These are phyloP conservation scores for Meloidogyne floridensis DNA, from an alignment of 1,140 invertebrate species.

Conservation along the genomic window DNA sequence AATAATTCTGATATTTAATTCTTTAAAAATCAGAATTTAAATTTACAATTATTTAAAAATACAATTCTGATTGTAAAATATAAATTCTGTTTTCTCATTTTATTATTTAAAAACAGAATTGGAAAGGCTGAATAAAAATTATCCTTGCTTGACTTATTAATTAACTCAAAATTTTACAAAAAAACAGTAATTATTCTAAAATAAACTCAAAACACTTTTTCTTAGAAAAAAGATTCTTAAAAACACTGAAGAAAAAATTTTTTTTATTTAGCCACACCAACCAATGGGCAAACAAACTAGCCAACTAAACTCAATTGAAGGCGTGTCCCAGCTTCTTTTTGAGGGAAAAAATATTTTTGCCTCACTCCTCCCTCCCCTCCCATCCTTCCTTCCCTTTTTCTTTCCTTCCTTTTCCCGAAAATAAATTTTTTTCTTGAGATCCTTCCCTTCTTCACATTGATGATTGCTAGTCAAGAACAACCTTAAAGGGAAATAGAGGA, in stretches of 20 bases:
- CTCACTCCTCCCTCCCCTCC: background rate
- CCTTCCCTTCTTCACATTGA: background rate
- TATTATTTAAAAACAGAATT: too few species aligned
- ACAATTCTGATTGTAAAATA: too few species aligned
- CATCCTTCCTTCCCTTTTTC: slow-evolving; percentile 5
- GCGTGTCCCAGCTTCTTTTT: background rate
- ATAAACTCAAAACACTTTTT: too few species aligned
- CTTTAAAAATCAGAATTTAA: too few species aligned
- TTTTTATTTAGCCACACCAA: background rate
- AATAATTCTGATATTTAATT: too few species aligned
- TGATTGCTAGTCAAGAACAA: background rate
- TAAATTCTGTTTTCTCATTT: too few species aligned
- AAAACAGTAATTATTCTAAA: too few species aligned
- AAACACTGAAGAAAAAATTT: background rate
- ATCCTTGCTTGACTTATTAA: too few species aligned
- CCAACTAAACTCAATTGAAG: background rate
- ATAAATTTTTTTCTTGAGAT: slow-evolving; percentile 1
- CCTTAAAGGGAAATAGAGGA: background rate
- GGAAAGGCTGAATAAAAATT: too few species aligned
- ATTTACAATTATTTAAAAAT: too few species aligned
- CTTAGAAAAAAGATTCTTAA: too few species aligned
- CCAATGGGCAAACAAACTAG: background rate
- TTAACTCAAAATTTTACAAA: too few species aligned
- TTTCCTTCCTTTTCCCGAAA: slow-evolving; percentile 7
- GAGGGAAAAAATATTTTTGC: background rate